Evolutionary conservation across 2,797 vertebrate genomes (phyloP), one percentile per base, ranked within the genome.

Genomic region (Etheostoma perlongum): DNA sequence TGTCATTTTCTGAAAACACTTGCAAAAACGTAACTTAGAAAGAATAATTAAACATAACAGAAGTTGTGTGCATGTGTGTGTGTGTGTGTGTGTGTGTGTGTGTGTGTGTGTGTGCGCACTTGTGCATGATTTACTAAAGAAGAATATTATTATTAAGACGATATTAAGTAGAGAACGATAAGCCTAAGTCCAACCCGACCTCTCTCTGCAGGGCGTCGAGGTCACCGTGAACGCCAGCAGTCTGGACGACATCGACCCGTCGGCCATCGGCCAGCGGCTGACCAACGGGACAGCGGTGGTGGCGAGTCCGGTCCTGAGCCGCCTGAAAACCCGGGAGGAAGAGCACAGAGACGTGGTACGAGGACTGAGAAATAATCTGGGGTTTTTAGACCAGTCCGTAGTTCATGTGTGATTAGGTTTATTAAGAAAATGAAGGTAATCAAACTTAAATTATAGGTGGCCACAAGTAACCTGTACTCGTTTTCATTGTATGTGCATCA

Each of bases 171-270:
- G 21, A 53, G 5, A 49, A 10, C 8, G 3, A 19, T 49, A 19
- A 19, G n/a, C 1, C 9, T 19, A 10, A n/a, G n/a, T 49, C 19
- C n/a, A 19, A 49, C n/a, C 42, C 51, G 54, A 27, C 46, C 40
- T 12, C 11, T 63, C 40, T 74, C 44, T 30, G 1, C 74, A 99
- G 98, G 98, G 98, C 0, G 98, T 99, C 42, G 96, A 98, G 7
- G 94, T 99, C 79, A 97, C 95, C 0, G 92, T 99, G 84, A 99
- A 99, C 0, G 98, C 98, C 93, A 99, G 98, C 95, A 98, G 95
- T 0, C 95, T 98, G 92, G 98, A 99, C 1, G 98, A 99, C 94
- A 97, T 99, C 1, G 98, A 99, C 51, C 96, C 98, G 0, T 94
- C 95, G 0, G 97, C 97, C 89, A 98, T 99, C 0, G 96, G 96